These are phyloP conservation scores for Corythoichthys intestinalis DNA, from an alignment of 2,113 vertebrate species.

Conservation along the genomic window DNA sequence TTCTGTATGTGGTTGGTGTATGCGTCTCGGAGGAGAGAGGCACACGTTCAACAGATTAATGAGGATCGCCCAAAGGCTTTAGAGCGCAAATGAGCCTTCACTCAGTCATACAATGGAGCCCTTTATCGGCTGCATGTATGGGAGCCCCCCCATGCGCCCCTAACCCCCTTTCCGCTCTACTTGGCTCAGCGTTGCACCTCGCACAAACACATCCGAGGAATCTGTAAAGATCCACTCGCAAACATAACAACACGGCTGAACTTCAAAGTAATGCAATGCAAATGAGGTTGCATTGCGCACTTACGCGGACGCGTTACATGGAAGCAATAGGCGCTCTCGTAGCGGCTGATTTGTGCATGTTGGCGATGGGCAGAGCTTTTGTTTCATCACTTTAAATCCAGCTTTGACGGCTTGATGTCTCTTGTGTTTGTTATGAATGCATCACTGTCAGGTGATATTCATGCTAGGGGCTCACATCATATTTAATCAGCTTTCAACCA, in stretches of 20 bases:
- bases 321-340: background rate
- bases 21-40: background rate
- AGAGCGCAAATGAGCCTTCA: conserved; percentile 12
- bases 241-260: conserved; percentile 4
- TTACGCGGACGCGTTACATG: background rate
- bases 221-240: conserved; percentile 8
- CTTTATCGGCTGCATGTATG: conserved; percentile 49
- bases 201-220: conserved; percentile 11
- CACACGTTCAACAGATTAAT: conserved; percentile 60
- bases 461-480: background rate
- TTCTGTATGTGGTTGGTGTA: background rate
- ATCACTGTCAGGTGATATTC: conserved; percentile 28
- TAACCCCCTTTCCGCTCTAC: conserved; percentile 19
- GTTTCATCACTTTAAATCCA: conserved; percentile 28
- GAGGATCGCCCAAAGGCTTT: conserved; percentile 30
- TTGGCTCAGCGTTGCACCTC: conserved; percentile 26
- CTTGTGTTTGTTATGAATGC: conserved; percentile 23
- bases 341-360: background rate
- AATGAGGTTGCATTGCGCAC: background rate
- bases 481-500: conserved; percentile 5
- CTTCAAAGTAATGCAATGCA: conserved; percentile 17
- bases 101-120: conserved; percentile 50
- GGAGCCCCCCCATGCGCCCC: conserved; percentile 29
- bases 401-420: conserved; percentile 30
- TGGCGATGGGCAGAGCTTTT: background rate